Evolutionary conservation across 1,140 invertebrate species (phyloP).

Genomic region (Chrysopa pallens): DNA sequence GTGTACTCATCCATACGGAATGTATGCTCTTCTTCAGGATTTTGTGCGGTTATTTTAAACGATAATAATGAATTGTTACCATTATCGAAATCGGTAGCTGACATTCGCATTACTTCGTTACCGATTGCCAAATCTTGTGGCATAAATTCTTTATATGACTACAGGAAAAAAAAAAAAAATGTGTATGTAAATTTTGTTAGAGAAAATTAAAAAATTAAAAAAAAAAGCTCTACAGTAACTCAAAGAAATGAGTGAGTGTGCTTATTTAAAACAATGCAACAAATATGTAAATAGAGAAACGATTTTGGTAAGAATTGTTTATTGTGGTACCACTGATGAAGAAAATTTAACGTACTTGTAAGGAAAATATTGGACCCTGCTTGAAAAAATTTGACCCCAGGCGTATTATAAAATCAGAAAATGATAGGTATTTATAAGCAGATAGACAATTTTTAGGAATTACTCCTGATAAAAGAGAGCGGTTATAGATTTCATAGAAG

Average conservation of each 20-base stretch:
- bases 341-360: too few species aligned
- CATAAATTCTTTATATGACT: conserved; percentile 56
- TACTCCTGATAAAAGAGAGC: too few species aligned
- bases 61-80: conserved; percentile 62
- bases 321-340: too few species aligned
- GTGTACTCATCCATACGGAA: conserved; percentile 60
- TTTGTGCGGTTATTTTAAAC: conserved; percentile 21
- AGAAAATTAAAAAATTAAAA: background rate
- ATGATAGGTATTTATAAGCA: too few species aligned
- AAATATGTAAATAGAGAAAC: background rate
- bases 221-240: background rate
- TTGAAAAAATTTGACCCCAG: too few species aligned
- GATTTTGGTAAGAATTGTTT: too few species aligned
- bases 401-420: too few species aligned
- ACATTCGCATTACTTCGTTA: conserved; percentile 69
- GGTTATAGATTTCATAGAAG: too few species aligned
- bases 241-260: background rate
- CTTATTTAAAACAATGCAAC: background rate
- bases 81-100: conserved; percentile 75
- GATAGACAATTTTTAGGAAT: too few species aligned
- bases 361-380: too few species aligned
- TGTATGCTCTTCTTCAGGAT: conserved; percentile 38
- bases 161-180: conserved; percentile 17
- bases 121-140: conserved; percentile 48
- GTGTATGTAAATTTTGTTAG: background rate